These are phyloP conservation scores for Stenichneumon culpator DNA, from an alignment of 2,888 invertebrate genomes.

Conservation along the genomic window DNA sequence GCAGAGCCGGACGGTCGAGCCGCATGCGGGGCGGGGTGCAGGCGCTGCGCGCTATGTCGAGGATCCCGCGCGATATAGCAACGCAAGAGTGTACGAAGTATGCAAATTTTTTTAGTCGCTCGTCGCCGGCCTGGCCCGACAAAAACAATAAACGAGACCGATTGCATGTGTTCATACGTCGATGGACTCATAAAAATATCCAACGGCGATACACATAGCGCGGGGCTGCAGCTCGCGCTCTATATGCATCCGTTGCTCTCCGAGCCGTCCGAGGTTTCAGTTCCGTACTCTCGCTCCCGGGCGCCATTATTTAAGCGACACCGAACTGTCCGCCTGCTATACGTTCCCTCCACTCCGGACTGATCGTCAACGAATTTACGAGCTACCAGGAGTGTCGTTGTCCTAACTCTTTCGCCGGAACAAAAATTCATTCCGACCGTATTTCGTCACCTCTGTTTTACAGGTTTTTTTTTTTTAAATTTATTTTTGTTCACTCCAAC, in stretches of 20 bases:
- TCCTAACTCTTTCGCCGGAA: slow-evolving; percentile 54
- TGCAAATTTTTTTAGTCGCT: slow-evolving; percentile 81
- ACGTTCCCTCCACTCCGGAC: slow-evolving; percentile 55
- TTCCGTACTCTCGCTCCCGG: slow-evolving; percentile 50
- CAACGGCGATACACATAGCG: slow-evolving; percentile 52
- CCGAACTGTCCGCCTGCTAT: slow-evolving; percentile 68
- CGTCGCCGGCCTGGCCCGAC: slow-evolving; percentile 74
- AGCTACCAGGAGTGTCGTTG: slow-evolving; percentile 41
- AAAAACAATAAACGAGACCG: slow-evolving; percentile 83
- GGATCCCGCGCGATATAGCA: slow-evolving; percentile 68
- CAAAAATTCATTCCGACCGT: slow-evolving; percentile 50
- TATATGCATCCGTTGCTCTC: slow-evolving; percentile 17
- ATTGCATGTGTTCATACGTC: slow-evolving; percentile 83
- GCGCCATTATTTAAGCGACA: slow-evolving; percentile 76
- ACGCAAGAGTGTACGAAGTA: slow-evolving; percentile 75
- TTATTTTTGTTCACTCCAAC: background rate
- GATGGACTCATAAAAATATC: slow-evolving; percentile 82
- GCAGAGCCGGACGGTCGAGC: slow-evolving; percentile 53
- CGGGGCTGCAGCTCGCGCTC: background rate
- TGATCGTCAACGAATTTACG: slow-evolving; percentile 72
- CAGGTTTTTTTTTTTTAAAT: slow-evolving; percentile 7
- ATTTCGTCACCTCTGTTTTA: slow-evolving; percentile 55
- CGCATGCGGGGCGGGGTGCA: slow-evolving; percentile 20
- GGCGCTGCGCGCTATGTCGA: slow-evolving; percentile 12
- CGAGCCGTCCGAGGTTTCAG: slow-evolving; percentile 57